phyloP scores from a whole-genome alignment of 2,888 invertebrate species.

The Reticulitermes lucifugus region DNA sequence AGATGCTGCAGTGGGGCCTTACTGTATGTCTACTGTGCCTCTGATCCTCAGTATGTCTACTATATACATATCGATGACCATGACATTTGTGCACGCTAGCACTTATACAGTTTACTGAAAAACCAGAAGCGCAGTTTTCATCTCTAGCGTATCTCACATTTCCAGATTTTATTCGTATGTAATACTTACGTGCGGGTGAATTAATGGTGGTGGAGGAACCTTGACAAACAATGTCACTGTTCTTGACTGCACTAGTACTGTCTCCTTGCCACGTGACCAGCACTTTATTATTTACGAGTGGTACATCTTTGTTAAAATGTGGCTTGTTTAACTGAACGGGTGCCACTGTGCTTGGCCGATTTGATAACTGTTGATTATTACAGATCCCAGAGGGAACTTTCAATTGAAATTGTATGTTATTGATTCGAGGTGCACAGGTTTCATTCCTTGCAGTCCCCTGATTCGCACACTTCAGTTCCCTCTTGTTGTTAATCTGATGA shows the following conservation, averaged over 20 bases:
- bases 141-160: no score
- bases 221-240: no score
- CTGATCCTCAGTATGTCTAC: no score
- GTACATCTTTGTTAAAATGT: background rate
- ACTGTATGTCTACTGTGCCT: no score
- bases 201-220: no score
- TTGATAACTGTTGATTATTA: background rate
- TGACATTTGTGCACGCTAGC: no score
- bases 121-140: no score
- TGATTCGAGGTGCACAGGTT: background rate
- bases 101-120: no score
- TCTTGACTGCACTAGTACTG: background rate
- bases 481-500: background rate
- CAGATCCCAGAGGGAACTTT: background rate
- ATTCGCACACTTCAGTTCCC: background rate
- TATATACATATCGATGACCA: no score
- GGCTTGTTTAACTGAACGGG: background rate
- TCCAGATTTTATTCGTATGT: no score
- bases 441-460: background rate
- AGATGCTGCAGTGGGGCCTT: no score
- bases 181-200: no score
- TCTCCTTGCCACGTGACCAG: background rate
- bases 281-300: background rate
- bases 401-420: background rate
- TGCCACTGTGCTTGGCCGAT: background rate